Base-by-base conservation (phyloP, 1,140 invertebrate genomes). In the Drosophila sproati region DNA sequence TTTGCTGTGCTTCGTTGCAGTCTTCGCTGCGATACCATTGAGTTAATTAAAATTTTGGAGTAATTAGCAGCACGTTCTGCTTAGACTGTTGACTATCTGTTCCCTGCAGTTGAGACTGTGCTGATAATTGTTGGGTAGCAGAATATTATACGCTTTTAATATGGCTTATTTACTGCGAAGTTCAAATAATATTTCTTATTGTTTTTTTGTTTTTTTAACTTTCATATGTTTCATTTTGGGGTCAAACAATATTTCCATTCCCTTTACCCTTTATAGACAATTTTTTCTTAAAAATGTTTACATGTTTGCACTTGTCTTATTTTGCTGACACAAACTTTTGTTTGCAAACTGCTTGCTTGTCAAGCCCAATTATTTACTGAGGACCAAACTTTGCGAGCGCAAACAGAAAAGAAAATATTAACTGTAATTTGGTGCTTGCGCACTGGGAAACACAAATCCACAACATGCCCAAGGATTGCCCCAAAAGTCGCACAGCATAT, bases 391-490 rank as follows among this genome's bases (percentile, higher is more conserved):
- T 77, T 73, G 43, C 29, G 66, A 52, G 43, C 31, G 50, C 52
- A 60, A 41, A 59, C 37, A 55, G 32, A 54, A 47, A 62, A 54
- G 67, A 61, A 76, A 76, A 67, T 71, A 64, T 73, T 52, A 87
- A 82, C 71, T 88, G 79, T 73, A 87, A 73, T 87, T 79, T 82
- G 39, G 6, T 63, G 39, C 59, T 75, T 72, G 34, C 51, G 47
- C 45, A 70, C 4, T 12, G 10, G 31, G 29, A 61, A 60, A n/a
- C 41, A 48, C 31, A 71, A 55, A 45, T 54, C 39, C 34, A 48
- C 66, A 34, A 48, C 66, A 34, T 41, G 20, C 35, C 34, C 34
- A 35, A 60, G 56, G 45, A n/a, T 31, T n/a, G 12, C 54, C 62
- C 34, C 20, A 57, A 70, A 74, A 70, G 28, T 37, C 51, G 34